These are phyloP conservation scores for Himalopsyche japonica DNA, from an alignment of 2,888 invertebrate species.

Conservation along the genomic window DNA sequence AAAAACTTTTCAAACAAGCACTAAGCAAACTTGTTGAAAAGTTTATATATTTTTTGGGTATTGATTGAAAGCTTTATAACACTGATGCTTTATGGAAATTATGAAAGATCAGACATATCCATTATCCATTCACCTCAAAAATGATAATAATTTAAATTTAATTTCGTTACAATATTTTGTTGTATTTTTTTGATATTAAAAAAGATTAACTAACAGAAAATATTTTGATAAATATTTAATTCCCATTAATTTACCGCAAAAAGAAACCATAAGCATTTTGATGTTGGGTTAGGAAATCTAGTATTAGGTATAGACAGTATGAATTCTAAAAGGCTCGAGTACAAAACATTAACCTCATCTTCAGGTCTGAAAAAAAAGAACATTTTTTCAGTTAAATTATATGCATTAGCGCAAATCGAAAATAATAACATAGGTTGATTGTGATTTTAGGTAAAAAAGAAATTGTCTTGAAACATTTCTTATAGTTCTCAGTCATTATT, in stretches of 20 bases:
- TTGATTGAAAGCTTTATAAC: background rate
- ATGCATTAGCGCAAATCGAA: background rate
- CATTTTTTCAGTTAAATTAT: background rate
- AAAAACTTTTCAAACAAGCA: no score
- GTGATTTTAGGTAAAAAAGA: no score
- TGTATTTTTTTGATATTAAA: no score
- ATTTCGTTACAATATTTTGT: no score
- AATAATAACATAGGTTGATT: background rate
- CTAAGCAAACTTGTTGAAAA: background rate
- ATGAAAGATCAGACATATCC: no score
- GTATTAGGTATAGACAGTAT: constrained; percentile 17
- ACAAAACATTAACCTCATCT: constrained; percentile 8
- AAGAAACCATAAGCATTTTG: constrained; percentile 35
- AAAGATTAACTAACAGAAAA: no score
- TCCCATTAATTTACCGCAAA: constrained; percentile 29
- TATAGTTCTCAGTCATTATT: no score
- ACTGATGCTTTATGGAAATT: no score
- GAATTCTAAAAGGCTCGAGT: constrained; percentile 29
- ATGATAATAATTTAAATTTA: no score
- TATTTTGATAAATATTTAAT: no score
- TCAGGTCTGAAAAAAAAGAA: constrained; percentile 16
- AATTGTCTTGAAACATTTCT: no score
- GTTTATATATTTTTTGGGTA: background rate
- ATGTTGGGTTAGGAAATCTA: constrained; percentile 16
- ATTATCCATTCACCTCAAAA: no score